A percentile compares a stretch with the other conserved stretches of the same genome.
Conservation (phyloP, 1,140 invertebrate species). For the Apis cerana region DNA sequence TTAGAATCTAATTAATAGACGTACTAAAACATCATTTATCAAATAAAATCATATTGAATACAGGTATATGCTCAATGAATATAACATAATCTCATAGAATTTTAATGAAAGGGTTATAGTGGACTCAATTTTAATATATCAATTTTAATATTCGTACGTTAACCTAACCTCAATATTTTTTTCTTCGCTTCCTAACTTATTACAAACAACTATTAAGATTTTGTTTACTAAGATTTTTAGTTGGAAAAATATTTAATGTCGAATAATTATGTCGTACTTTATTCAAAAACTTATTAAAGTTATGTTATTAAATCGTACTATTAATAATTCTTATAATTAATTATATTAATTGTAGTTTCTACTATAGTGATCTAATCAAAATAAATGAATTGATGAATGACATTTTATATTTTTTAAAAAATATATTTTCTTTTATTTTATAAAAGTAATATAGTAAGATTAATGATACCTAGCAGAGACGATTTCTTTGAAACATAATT, state of each 20-base stretch:
- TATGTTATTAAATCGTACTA: too few species aligned
- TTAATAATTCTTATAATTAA: too few species aligned
- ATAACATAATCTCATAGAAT: neutral
- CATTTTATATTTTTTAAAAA: too few species aligned
- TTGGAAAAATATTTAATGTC: too few species aligned
- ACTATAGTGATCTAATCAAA: too few species aligned
- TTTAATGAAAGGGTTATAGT: conserved; percentile 64
- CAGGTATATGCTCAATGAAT: conserved; percentile 21
- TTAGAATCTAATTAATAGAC: neutral
- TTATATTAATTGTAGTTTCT: too few species aligned
- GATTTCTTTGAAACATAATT: neutral
- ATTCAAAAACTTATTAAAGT: too few species aligned
- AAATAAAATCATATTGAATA: neutral
- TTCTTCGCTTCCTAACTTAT: neutral
- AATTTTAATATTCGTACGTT: neutral
- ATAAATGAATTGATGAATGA: too few species aligned
- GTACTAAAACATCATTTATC: neutral
- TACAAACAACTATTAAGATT: too few species aligned
- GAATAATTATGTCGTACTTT: too few species aligned
- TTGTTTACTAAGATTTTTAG: too few species aligned
- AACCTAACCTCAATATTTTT: neutral
- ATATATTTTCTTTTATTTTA: neutral
- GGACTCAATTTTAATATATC: conserved; percentile 68
- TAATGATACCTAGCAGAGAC: neutral
- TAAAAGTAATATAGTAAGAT: neutral